Percentiles rank a stretch among this genome's conserved stretches.
Conservation (phyloP, 2,888 invertebrate species). For the Synergus itoensis region DNA sequence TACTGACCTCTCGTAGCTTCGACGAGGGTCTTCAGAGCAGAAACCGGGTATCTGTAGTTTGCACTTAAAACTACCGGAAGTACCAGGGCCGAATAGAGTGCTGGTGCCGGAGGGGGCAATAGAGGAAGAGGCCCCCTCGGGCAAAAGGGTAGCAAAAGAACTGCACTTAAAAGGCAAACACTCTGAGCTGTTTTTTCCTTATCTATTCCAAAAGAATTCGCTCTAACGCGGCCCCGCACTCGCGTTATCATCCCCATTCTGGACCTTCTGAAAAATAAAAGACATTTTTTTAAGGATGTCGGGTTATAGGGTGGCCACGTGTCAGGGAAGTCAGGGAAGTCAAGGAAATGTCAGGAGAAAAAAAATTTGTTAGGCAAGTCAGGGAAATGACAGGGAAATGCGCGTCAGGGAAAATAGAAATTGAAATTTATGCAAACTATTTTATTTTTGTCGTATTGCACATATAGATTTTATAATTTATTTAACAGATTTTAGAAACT, state of each 20-base stretch:
- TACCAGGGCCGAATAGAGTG: conserved; percentile 84
- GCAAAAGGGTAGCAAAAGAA: conserved; percentile 84
- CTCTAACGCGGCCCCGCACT: conserved; percentile 84
- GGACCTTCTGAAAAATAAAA: conserved; percentile 34
- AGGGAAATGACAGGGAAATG: no score
- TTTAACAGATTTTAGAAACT: no score
- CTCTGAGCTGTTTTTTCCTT: conserved; percentile 86
- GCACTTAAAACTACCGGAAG: conserved; percentile 85
- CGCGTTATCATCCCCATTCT: conserved; percentile 86
- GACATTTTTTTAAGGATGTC: background rate
- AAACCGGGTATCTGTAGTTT: conserved; percentile 84
- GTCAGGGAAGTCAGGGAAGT: no score
- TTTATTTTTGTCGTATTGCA: no score
- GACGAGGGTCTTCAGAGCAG: conserved; percentile 81
- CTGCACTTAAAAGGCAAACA: conserved; percentile 84
- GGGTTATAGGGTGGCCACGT: no score
- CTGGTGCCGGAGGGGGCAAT: conserved; percentile 81
- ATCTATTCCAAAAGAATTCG: conserved; percentile 82
- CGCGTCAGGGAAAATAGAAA: no score
- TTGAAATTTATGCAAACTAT: no score
- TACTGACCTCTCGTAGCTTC: conserved; percentile 81
- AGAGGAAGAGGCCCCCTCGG: conserved; percentile 81
- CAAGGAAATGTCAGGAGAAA: no score
- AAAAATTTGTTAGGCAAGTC: no score
- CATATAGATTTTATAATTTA: no score